Evolutionary conservation across 2,113 vertebrate genomes (phyloP), one percentile per base, ranked within the genome.

Genomic region (Cardinalis cardinalis): DNA sequence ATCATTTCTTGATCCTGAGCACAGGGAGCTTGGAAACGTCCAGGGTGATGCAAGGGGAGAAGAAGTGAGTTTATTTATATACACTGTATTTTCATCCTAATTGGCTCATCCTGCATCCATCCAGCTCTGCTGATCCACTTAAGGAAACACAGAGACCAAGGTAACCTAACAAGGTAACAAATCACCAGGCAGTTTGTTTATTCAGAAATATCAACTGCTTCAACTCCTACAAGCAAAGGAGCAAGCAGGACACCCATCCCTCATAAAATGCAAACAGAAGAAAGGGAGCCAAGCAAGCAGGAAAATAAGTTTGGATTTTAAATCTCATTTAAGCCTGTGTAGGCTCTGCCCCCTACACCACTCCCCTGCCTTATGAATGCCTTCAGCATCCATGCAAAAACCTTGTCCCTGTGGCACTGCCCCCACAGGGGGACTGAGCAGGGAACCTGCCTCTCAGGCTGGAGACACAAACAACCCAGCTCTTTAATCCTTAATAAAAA

Each of bases 131-230:
- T 38, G 71, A 71, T 82, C 64, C 81, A 83, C 93, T 94, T 95
- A 89, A 65, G 68, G 72, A 56, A 80, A 82, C 69, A 52, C 41
- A 31, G 93, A 96, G 89, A 89, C 53, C 38, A 87, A 86, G 56
- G 89, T 92, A 96, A 95, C 66, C 65, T 82, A 91, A 89, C 84
- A 79, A 92, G 84, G 89, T 90, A 97, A 95, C 84, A 94, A 96
- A 96, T 88, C 92, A 93, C 81, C 75, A 81, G 58, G 72, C 43
- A 66, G 25, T 36, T 83, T 91, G 75, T 87, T 88, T 88, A 78
- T 87, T 95, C 93, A 72, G 75, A 95, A 96, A 70, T 66, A 87
- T 9, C 88, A 91, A 46, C 71, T 6, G 2, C 58, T 82, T 51
- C 24, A 79, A 70, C 64, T 58, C 41, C 87, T 26, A 5, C 36